These are phyloP conservation scores for Strigamia transsilvanica DNA, from an alignment of 2,888 invertebrate genomes.

Conservation along the genomic window DNA sequence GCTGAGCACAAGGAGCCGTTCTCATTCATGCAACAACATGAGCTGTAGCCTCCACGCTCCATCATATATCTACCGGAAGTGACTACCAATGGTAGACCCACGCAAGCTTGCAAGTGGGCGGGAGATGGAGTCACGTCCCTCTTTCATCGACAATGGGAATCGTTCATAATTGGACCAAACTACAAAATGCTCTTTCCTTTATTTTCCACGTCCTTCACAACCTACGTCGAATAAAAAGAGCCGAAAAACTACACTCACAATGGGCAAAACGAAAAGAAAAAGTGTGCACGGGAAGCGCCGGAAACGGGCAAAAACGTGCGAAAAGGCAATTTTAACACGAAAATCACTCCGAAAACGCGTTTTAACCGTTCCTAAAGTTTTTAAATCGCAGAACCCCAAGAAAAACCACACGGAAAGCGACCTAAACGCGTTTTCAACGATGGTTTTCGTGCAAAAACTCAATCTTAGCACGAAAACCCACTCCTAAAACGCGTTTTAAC, in stretches of 20 bases:
- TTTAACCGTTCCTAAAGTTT: too few species aligned
- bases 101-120: neutral
- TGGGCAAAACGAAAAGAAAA: neutral
- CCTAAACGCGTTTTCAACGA: too few species aligned
- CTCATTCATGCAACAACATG: neutral
- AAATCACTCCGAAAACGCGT: too few species aligned
- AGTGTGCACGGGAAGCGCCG: too few species aligned
- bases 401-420: too few species aligned
- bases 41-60: neutral
- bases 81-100: slow-evolving; percentile 16
- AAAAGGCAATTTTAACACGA: too few species aligned
- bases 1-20: neutral
- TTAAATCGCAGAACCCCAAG: too few species aligned
- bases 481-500: too few species aligned
- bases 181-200: neutral
- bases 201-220: neutral
- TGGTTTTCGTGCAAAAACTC: too few species aligned
- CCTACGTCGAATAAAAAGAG: neutral
- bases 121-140: slow-evolving; percentile 10
- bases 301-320: too few species aligned
- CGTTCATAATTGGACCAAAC: neutral
- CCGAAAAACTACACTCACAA: neutral
- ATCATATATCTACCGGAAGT: slow-evolving; percentile 16
- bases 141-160: neutral
- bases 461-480: too few species aligned